Evolutionary conservation across 2,797 vertebrate genomes (phyloP).

Genomic region (Cottoperca gobio): DNA sequence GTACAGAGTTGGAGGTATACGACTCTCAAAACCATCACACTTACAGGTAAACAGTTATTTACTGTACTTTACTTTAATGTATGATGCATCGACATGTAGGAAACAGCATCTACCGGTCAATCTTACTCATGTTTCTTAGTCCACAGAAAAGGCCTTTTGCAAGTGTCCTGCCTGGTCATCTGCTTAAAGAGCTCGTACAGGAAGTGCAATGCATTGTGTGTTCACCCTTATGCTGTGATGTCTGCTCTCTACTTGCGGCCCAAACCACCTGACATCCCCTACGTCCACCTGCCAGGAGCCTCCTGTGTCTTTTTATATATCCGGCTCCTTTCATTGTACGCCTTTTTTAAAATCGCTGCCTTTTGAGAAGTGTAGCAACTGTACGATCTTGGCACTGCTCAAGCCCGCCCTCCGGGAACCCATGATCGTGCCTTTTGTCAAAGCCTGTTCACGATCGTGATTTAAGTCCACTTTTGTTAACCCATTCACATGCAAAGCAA

Average conservation of each 20-base stretch:
- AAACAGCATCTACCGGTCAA: not conserved
- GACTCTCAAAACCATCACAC: no score
- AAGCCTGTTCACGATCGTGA: conserved; percentile 28
- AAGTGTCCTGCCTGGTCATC: not conserved
- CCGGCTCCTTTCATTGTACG: conserved; percentile 16
- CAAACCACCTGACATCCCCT: conserved; percentile 12
- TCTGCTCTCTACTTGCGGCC: not conserved
- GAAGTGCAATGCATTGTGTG: not conserved
- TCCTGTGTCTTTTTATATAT: conserved; percentile 16
- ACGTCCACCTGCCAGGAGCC: conserved; percentile 2
- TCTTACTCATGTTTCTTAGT: not conserved
- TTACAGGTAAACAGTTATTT: no score
- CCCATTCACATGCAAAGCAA: conserved; percentile 62
- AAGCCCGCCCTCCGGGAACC: conserved; percentile 16
- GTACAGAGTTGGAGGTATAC: no score
- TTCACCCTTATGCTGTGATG: not conserved
- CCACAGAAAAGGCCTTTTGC: not conserved
- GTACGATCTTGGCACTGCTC: conserved; percentile 6
- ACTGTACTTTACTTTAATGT: no score
- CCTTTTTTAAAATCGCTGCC: conserved; percentile 23
- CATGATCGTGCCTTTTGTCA: conserved; percentile 33
- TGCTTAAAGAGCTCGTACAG: not conserved
- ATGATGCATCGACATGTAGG: not conserved
- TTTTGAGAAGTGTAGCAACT: conserved; percentile 15
- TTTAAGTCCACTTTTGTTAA: conserved; percentile 42